Percentiles rank a stretch among this genome's conserved stretches.
Evolutionary conservation across 2,113 vertebrate genomes (phyloP).

Genomic region (Lates calcarifer): DNA sequence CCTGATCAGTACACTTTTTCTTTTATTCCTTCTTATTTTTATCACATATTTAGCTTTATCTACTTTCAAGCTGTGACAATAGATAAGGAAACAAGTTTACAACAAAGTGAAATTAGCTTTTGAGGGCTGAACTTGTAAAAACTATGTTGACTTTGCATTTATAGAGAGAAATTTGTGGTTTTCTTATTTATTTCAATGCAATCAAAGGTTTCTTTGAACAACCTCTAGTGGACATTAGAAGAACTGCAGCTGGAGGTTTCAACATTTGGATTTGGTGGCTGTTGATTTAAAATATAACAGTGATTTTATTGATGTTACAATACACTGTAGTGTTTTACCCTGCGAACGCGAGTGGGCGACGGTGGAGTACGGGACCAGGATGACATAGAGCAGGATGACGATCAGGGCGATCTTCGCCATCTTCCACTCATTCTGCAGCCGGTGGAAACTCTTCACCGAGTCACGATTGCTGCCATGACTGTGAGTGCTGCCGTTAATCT

Average conservation of each 20-base stretch:
- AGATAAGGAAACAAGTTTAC: too few species aligned
- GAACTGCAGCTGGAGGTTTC: neutral
- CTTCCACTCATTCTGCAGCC: slow-evolving; percentile 95
- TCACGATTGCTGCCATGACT: slow-evolving; percentile 73
- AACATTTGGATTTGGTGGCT: neutral
- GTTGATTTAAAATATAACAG: neutral
- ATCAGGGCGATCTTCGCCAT: slow-evolving; percentile 95
- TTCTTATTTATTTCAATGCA: neutral
- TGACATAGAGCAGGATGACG: slow-evolving; percentile 91
- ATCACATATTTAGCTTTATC: too few species aligned
- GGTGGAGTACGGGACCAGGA: slow-evolving; percentile 94
- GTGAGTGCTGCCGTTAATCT: slow-evolving; percentile 82
- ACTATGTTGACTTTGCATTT: too few species aligned
- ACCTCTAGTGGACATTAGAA: slow-evolving; percentile 9
- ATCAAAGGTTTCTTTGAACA: neutral
- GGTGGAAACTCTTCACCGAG: slow-evolving; percentile 86
- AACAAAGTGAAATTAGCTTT: too few species aligned
- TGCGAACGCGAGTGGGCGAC: slow-evolving; percentile 94
- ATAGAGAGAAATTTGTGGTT: neutral
- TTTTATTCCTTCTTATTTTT: too few species aligned
- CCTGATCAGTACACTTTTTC: too few species aligned
- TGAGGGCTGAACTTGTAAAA: too few species aligned
- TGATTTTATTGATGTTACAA: neutral
- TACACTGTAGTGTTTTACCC: slow-evolving; percentile 84
- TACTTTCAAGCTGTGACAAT: too few species aligned